These are phyloP conservation scores for Anoplophora glabripennis DNA, from an alignment of 1,140 invertebrate genomes.

Conservation along the genomic window DNA sequence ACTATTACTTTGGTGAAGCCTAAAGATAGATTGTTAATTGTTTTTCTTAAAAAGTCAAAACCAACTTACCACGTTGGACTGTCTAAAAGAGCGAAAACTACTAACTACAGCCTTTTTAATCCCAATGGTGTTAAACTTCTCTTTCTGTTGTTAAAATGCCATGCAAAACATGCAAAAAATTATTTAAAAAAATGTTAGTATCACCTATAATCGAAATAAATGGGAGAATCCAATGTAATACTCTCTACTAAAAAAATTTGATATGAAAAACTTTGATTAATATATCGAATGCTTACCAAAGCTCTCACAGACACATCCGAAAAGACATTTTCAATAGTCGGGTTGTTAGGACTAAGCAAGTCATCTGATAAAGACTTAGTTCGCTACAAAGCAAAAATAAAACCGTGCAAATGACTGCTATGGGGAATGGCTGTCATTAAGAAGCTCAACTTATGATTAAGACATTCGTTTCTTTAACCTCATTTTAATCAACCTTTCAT, in stretches of 20 bases:
- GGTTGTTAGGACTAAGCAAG: slow-evolving; percentile 35
- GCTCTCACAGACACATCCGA: slow-evolving; percentile 57
- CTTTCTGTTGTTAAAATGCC: slow-evolving; percentile 15
- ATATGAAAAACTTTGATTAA: neutral
- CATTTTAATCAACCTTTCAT: too few species aligned
- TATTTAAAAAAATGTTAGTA: neutral
- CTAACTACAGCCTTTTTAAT: slow-evolving; percentile 2
- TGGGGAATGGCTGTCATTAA: neutral
- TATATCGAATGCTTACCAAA: slow-evolving; percentile 54
- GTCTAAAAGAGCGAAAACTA: too few species aligned
- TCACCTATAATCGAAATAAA: too few species aligned
- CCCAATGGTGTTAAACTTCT: slow-evolving; percentile 13
- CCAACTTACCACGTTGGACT: too few species aligned
- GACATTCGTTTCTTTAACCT: slow-evolving; percentile 28
- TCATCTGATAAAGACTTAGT: slow-evolving; percentile 43
- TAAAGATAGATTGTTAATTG: too few species aligned
- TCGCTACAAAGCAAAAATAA: slow-evolving; percentile 35
- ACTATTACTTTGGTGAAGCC: too few species aligned
- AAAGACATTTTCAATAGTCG: slow-evolving; percentile 52
- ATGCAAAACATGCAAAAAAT: slow-evolving; percentile 20
- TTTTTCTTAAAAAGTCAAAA: too few species aligned
- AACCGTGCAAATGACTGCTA: slow-evolving; percentile 30
- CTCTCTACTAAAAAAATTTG: neutral
- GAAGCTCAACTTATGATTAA: slow-evolving; percentile 47
- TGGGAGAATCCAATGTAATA: neutral